Evolutionary conservation across 1,140 invertebrate species (phyloP).

Genomic region (Hycleus phaleratus): DNA sequence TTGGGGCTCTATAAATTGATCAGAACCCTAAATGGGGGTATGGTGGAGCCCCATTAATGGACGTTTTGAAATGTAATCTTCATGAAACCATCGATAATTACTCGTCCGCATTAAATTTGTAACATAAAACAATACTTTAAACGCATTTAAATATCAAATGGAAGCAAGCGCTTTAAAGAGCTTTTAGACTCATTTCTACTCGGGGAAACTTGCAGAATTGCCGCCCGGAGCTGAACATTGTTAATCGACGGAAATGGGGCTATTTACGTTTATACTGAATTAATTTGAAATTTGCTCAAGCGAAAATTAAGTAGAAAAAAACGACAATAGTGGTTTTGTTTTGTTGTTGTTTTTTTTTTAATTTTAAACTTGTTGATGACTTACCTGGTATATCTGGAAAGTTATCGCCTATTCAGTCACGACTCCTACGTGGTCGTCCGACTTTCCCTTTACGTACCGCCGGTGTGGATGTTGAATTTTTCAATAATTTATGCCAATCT

Average conservation of each 20-base stretch:
- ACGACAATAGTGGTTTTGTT: too few relatives aligned
- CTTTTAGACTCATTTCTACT: slow-evolving; percentile 25
- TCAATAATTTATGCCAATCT: slow-evolving; percentile 86
- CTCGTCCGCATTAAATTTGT: slow-evolving; percentile 29
- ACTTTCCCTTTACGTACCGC: slow-evolving; percentile 76
- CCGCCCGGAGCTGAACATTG: slow-evolving; percentile 22
- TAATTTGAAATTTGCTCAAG: slow-evolving; percentile 28
- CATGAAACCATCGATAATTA: slow-evolving; percentile 25
- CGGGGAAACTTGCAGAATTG: slow-evolving; percentile 24
- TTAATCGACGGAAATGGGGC: slow-evolving; percentile 30
- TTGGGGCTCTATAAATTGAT: too few relatives aligned
- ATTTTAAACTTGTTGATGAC: too few relatives aligned
- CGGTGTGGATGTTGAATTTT: slow-evolving; percentile 55
- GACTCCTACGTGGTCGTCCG: slow-evolving; percentile 53
- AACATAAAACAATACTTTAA: slow-evolving; percentile 32
- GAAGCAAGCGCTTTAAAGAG: slow-evolving; percentile 21
- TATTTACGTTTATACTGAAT: slow-evolving; percentile 29
- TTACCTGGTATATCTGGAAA: too few relatives aligned
- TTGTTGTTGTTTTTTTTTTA: too few relatives aligned
- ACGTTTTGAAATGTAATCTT: slow-evolving; percentile 30
- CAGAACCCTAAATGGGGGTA: too few relatives aligned
- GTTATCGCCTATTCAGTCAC: slow-evolving; percentile 49
- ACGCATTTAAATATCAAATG: slow-evolving; percentile 31
- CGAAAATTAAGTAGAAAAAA: slow-evolving; percentile 20
- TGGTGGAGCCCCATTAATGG: slow-evolving; percentile 19